Evolutionary conservation across 2,888 invertebrate species (phyloP).

Genomic region (Drosophila neonasuta): DNA sequence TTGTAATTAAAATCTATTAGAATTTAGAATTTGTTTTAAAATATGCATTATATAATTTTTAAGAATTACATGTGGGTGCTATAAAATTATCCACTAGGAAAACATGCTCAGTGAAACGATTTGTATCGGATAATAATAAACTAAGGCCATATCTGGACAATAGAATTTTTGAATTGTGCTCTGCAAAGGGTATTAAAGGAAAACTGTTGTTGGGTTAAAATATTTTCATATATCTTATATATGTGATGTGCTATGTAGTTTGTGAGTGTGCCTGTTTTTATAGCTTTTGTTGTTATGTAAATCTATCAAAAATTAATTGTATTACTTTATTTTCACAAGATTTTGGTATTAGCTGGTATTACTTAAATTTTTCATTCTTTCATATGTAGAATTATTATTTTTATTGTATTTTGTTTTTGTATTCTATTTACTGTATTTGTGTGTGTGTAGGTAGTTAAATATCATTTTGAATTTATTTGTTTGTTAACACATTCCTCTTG

Average conservation of each 20-base stretch:
- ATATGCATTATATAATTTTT: not conserved
- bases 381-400: not conserved
- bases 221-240: conserved; percentile 20
- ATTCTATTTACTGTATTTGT: conserved; percentile 47
- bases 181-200: conserved; percentile 19
- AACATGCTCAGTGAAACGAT: not conserved
- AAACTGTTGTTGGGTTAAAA: conserved; percentile 18
- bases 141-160: not conserved
- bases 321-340: conserved; percentile 26
- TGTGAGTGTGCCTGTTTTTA: conserved; percentile 34
- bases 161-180: not conserved
- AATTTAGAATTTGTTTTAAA: not conserved
- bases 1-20: not conserved
- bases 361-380: not conserved
- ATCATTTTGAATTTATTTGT: conserved; percentile 52
- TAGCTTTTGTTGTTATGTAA: conserved; percentile 56
- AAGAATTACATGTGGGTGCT: too few species aligned
- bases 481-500: conserved; percentile 79
- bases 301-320: conserved; percentile 73
- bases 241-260: conserved; percentile 2
- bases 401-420: conserved; percentile 23
- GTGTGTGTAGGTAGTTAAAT: conserved; percentile 52
- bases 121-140: not conserved
- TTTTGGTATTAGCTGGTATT: conserved; percentile 2
- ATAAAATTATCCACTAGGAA: not conserved